These are phyloP conservation scores for Orthosia gracilis DNA, from an alignment of 2,888 invertebrate genomes.

Conservation along the genomic window DNA sequence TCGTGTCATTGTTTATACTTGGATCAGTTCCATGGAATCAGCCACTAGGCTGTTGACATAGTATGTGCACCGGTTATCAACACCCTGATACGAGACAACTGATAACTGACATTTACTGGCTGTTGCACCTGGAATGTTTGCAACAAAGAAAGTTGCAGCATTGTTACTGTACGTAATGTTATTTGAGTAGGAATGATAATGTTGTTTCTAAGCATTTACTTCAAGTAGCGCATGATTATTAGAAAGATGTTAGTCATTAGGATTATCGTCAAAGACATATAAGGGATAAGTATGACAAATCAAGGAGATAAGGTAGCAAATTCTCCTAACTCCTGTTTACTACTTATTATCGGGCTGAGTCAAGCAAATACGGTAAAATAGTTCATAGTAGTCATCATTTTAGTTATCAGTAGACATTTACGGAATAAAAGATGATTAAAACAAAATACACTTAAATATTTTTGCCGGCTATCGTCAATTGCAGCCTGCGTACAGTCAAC, in stretches of 20 bases:
- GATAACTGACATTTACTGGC: conserved; percentile 60
- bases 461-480: neutral
- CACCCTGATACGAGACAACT: conserved; percentile 49
- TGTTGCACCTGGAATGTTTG: conserved; percentile 58
- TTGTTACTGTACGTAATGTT: conserved; percentile 13
- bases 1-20: conserved; percentile 64
- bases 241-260: conserved; percentile 3
- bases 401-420: neutral
- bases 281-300: conserved; percentile 13
- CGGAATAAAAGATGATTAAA: neutral
- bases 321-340: neutral
- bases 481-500: conserved; percentile 6
- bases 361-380: neutral
- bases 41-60: conserved; percentile 68
- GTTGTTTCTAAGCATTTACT: neutral
- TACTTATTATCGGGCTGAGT: neutral
- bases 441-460: conserved; percentile 10
- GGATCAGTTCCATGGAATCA: conserved; percentile 71
- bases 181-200: conserved; percentile 44
- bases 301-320: neutral
- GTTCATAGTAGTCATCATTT: neutral
- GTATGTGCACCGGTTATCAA: conserved; percentile 62
- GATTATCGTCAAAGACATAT: neutral
- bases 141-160: conserved; percentile 57
- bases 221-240: neutral